These are phyloP conservation scores for Vombatus ursinus DNA, from an alignment of 2,113 vertebrate genomes.

Conservation along the genomic window DNA sequence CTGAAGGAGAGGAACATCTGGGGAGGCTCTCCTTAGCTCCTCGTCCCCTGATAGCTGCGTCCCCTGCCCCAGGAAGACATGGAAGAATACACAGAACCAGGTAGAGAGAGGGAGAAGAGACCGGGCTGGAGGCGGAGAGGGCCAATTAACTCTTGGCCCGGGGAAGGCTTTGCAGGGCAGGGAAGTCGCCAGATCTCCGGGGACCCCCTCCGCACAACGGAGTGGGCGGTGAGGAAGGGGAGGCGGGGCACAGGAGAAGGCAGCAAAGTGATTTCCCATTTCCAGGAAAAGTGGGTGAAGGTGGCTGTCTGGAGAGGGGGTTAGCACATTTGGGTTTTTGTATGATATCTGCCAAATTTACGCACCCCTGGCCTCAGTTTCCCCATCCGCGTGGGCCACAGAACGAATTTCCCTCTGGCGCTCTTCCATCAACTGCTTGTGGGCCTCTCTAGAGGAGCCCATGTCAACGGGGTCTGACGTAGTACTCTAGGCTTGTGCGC, in stretches of 20 bases:
- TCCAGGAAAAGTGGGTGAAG: not conserved
- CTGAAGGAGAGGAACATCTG: not conserved
- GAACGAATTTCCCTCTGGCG: not conserved
- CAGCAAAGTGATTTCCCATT: not conserved
- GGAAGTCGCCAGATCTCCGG: not conserved
- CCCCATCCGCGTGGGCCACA: not conserved
- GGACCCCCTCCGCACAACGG: not conserved
- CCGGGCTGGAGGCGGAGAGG: not conserved
- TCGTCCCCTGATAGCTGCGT: slow-evolving; percentile 3
- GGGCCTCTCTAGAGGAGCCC: not conserved
- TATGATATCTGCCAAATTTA: not conserved
- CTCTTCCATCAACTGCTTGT: not conserved
- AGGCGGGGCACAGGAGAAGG: not conserved
- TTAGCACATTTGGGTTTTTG: not conserved
- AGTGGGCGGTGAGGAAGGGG: not conserved
- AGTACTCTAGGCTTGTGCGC: not conserved
- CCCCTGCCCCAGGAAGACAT: slow-evolving; percentile 63
- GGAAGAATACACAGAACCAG: slow-evolving; percentile 77
- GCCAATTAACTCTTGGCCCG: not conserved
- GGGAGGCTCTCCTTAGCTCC: slow-evolving; percentile 40
- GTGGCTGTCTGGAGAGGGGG: not conserved
- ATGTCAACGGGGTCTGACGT: not conserved
- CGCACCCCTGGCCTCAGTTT: not conserved
- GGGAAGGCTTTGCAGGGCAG: slow-evolving; percentile 15
- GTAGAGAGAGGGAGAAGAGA: slow-evolving; percentile 36